A percentile compares a stretch with the other conserved stretches of the same genome.
Conservation (phyloP, 2,113 vertebrate genomes). For the Hoplias malabaricus region DNA sequence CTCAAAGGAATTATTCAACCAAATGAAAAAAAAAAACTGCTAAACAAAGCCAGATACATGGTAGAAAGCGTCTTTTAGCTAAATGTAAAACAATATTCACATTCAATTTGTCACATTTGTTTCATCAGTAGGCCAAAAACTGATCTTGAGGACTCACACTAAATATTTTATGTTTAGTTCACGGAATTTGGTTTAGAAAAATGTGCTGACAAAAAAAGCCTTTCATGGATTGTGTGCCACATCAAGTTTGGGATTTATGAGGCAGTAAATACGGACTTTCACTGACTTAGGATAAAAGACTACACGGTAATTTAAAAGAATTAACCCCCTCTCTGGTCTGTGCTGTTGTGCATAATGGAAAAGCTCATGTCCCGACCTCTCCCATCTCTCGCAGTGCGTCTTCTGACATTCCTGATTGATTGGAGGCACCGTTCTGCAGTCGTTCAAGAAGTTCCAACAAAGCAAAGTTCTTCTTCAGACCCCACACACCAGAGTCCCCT, state of each 20-base stretch:
- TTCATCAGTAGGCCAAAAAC: no score
- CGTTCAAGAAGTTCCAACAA: constrained; percentile 93
- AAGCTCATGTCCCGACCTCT: constrained; percentile 77
- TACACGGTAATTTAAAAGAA: not conserved
- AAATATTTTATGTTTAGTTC: no score
- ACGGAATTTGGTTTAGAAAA: no score
- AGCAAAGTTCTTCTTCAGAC: constrained; percentile 98
- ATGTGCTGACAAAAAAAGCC: no score
- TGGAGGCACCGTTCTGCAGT: constrained; percentile 89
- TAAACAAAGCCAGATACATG: no score
- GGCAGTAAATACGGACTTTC: not conserved
- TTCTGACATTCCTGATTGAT: constrained; percentile 85
- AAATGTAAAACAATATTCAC: no score
- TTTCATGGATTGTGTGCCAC: not conserved
- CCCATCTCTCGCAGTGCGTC: constrained; percentile 86
- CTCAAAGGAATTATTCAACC: not conserved
- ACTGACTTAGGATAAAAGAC: not conserved
- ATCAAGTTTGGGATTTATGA: not conserved
- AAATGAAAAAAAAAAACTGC: not conserved
- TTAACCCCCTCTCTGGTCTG: not conserved
- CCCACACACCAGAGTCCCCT: constrained; percentile 98
- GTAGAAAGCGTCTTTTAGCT: no score
- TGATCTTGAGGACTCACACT: no score
- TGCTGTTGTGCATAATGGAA: not conserved
- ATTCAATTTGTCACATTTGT: no score